Evolutionary conservation across 2,888 invertebrate genomes (phyloP).

Genomic region (Baronia brevicornis): DNA sequence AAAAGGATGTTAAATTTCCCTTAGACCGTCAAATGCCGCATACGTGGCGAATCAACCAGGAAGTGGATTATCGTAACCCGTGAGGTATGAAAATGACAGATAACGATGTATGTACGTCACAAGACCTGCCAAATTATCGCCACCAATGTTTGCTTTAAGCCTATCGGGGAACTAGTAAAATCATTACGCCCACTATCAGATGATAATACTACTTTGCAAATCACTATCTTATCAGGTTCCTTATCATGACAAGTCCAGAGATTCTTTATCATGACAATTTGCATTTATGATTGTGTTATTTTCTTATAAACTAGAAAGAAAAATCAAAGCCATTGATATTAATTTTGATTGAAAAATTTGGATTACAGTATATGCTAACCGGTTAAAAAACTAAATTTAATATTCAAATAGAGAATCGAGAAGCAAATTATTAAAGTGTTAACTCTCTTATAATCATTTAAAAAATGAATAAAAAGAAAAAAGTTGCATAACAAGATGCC

Average conservation of each 20-base stretch:
- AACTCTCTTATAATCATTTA: not conserved
- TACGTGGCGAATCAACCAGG: conserved; percentile 46
- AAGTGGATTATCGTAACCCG: conserved; percentile 46
- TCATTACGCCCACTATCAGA: conserved; percentile 9
- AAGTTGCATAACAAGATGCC: conserved; percentile 60
- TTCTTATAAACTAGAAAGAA: too few species aligned
- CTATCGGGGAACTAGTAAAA: conserved; percentile 14
- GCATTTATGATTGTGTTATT: conserved; percentile 3
- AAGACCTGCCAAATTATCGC: conserved; percentile 26
- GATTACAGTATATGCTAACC: conserved; percentile 17
- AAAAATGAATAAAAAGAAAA: conserved; percentile 27
- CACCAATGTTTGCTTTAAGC: conserved; percentile 21
- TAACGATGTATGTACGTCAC: conserved; percentile 35
- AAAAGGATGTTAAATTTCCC: too few species aligned
- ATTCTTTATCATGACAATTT: too few species aligned
- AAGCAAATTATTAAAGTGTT: conserved; percentile 1
- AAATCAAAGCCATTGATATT: too few species aligned
- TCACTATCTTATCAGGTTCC: conserved; percentile 10
- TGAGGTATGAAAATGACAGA: conserved; percentile 42
- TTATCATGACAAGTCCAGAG: conserved; percentile 6
- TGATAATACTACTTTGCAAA: conserved; percentile 2
- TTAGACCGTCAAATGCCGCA: conserved; percentile 42
- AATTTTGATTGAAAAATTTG: too few species aligned
- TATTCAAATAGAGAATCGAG: too few species aligned
- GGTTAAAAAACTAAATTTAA: too few species aligned